Base-by-base conservation (phyloP, 1,140 invertebrate genomes). In the Ganaspis sp. region DNA sequence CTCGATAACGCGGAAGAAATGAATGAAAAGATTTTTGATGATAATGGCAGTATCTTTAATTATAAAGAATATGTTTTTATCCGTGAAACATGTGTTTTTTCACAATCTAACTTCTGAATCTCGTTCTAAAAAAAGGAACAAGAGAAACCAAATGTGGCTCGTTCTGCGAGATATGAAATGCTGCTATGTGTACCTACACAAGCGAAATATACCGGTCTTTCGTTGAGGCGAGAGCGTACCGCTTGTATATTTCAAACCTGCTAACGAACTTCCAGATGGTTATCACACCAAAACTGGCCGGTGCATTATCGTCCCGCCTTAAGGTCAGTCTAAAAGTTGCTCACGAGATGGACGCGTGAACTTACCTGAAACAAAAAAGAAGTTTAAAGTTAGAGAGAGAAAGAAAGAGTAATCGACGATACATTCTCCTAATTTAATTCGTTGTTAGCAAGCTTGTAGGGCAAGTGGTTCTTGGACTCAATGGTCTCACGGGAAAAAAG, bases 361-460 rank as follows among this genome's bases (percentile, higher is more conserved):
- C 87, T 89, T 83, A 89, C 87, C 87, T 89, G 86, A 75, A 88
- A 88, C 82, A 86, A 82, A 83, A 78, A 81, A 70, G 71, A 72
- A 76, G 73, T 75, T 80, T 71, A 70, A 80, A 70, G 69, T 69
- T 77, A 78, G 3, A 49, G 45, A 17, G 45, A 45, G 40, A n/a
- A n/a, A 81, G 78, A 77, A 70, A 71, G 71, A 78, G 80, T 79
- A 76, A 82, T 85, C 79, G 77, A 73, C 54, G 69, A 83, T 82
- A 75, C 78, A 73, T 76, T 81, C 72, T 81, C 72, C 81, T 84
- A 86, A 87, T 84, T 84, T 85, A 85, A 85, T 86, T 87, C 81
- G 81, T 88, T 85, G 82, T 84, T 87, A 78, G 82, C 79, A 81
- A 86, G 79, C 74, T 81, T 76, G 76, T 79, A 54, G 70, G 74